Conservation (phyloP, 2,888 invertebrate genomes). For the Agonopterix alstromeriana region DNA sequence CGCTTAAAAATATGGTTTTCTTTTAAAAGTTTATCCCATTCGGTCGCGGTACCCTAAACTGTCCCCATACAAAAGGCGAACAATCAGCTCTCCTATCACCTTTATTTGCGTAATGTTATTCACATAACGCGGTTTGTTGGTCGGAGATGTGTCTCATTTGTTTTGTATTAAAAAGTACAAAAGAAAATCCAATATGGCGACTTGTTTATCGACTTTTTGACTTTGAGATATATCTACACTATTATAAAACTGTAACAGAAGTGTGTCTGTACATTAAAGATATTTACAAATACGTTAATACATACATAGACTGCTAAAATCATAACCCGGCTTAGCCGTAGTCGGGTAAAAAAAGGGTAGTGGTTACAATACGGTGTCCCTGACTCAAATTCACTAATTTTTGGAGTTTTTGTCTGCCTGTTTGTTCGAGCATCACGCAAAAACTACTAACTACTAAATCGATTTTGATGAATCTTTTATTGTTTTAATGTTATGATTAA, state of each 20-base stretch:
- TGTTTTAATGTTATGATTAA: too few species aligned
- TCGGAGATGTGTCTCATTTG: constrained; percentile 4
- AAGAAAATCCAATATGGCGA: neutral
- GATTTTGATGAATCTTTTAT: neutral
- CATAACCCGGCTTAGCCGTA: too few species aligned
- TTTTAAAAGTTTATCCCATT: neutral
- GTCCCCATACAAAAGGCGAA: constrained; percentile 14
- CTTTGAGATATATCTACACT: too few species aligned
- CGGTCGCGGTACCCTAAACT: constrained; percentile 3
- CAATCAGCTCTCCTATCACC: constrained; percentile 21
- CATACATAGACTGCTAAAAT: too few species aligned
- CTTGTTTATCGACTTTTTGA: too few species aligned
- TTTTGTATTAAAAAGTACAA: constrained; percentile 3
- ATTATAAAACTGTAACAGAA: too few species aligned
- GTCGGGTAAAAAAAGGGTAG: too few species aligned
- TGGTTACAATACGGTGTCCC: too few species aligned
- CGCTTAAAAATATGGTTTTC: too few species aligned
- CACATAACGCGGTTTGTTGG: constrained; percentile 9
- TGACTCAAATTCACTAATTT: neutral
- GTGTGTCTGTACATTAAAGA: too few species aligned
- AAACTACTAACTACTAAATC: neutral
- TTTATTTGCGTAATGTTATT: constrained; percentile 48
- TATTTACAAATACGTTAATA: too few species aligned
- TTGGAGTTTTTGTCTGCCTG: neutral
- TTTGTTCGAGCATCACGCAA: neutral